These are phyloP conservation scores for Ophioninae sp. DNA, from an alignment of 2,888 invertebrate species.

Conservation along the genomic window DNA sequence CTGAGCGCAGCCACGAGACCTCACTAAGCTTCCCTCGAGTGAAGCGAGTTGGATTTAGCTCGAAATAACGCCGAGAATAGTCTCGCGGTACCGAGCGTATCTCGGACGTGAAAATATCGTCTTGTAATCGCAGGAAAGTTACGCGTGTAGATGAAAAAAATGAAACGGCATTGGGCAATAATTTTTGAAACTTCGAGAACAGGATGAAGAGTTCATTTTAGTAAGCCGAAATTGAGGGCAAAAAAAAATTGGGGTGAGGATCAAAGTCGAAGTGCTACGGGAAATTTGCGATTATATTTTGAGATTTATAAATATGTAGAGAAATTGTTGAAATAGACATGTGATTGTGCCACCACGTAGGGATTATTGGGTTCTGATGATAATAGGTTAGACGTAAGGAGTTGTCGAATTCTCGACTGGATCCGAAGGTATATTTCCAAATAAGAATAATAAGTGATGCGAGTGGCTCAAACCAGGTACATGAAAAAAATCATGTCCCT, in stretches of 20 bases:
- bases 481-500: too few species aligned
- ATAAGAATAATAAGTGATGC: too few species aligned
- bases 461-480: too few species aligned
- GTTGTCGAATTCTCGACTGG: too few species aligned
- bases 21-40: constrained; percentile 2
- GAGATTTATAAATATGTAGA: not conserved
- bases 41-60: constrained; percentile 8
- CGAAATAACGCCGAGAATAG: constrained; percentile 9
- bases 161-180: not conserved
- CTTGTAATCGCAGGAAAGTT: not conserved
- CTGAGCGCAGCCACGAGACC: constrained; percentile 16
- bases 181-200: not conserved
- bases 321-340: not conserved
- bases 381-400: too few species aligned
- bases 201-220: not conserved
- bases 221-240: not conserved
- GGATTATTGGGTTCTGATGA: too few species aligned
- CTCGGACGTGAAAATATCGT: not conserved
- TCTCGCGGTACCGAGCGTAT: not conserved
- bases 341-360: not conserved
- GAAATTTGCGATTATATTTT: not conserved
- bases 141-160: not conserved
- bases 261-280: not conserved
- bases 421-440: too few species aligned
- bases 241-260: not conserved